Conservation (phyloP, 2,113 vertebrate species). For the Cheilinus undulatus region DNA sequence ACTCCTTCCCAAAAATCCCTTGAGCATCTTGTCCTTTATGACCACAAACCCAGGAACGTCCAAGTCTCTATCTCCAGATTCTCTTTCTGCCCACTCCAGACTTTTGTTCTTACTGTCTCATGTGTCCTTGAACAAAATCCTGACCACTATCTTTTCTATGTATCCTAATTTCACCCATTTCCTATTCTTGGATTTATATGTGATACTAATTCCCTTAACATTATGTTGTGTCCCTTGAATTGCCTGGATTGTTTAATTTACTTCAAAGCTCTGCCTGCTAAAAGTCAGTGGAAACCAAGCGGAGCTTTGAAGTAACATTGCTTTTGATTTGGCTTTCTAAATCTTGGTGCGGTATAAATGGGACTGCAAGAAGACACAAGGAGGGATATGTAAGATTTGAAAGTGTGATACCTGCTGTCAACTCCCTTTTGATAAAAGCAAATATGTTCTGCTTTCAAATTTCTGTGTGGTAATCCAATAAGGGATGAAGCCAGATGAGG, state of each 20-base stretch:
- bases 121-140: slow-evolving; percentile 56
- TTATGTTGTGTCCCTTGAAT: slow-evolving; percentile 50
- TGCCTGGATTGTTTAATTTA: slow-evolving; percentile 72
- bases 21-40: slow-evolving; percentile 61
- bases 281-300: slow-evolving; percentile 55
- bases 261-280: slow-evolving; percentile 74
- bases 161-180: slow-evolving; percentile 56
- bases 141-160: slow-evolving; percentile 46
- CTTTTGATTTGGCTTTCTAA: slow-evolving; percentile 74
- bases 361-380: slow-evolving; percentile 79
- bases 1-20: slow-evolving; percentile 42
- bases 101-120: slow-evolving; percentile 56
- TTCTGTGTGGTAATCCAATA: slow-evolving; percentile 64
- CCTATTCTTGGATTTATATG: slow-evolving; percentile 50
- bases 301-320: slow-evolving; percentile 74
- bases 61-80: slow-evolving; percentile 65
- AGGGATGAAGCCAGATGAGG: slow-evolving; percentile 42
- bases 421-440: slow-evolving; percentile 50
- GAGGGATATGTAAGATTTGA: slow-evolving; percentile 56
- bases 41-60: slow-evolving; percentile 78
- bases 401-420: slow-evolving; percentile 58
- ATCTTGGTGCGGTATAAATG: slow-evolving; percentile 66
- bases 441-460: slow-evolving; percentile 59
- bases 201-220: slow-evolving; percentile 33
- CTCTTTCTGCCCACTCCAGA: slow-evolving; percentile 68